Percentiles rank a stretch among this genome's conserved stretches.
These are phyloP conservation scores for Rapana venosa DNA, from an alignment of 2,888 invertebrate species.

Conservation along the genomic window DNA sequence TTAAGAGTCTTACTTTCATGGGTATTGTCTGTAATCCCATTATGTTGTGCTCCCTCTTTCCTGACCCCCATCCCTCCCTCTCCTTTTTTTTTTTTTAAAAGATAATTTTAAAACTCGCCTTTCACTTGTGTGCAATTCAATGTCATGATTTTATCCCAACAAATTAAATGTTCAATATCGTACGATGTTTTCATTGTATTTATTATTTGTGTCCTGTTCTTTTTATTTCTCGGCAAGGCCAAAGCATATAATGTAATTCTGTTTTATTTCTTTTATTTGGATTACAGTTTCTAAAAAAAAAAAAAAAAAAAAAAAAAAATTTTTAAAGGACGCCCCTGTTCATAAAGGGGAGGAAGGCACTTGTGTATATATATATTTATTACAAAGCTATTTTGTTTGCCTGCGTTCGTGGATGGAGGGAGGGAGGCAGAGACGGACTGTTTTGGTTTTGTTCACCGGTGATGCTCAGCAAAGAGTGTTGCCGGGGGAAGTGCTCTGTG, in stretches of 20 bases:
- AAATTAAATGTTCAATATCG: too few relatives aligned
- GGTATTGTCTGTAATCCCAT: not conserved
- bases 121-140: slow-evolving; percentile 39
- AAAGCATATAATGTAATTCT: slow-evolving; percentile 12
- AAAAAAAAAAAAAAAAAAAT: not conserved
- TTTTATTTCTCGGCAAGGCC: slow-evolving; percentile 13
- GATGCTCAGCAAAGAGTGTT: slow-evolving; percentile 27
- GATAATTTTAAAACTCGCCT: slow-evolving; percentile 1
- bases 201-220: not conserved
- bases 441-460: slow-evolving; percentile 22
- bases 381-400: not conserved
- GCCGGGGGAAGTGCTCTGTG: slow-evolving; percentile 35
- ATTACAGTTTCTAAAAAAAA: not conserved
- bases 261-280: not conserved
- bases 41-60: too few relatives aligned
- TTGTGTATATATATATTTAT: not conserved
- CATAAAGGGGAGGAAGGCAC: not conserved
- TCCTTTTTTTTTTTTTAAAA: not conserved
- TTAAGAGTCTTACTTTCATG: not conserved
- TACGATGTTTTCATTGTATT: not conserved
- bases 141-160: not conserved
- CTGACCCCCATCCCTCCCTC: not conserved
- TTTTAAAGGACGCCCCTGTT: not conserved
- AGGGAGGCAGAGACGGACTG: not conserved
- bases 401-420: slow-evolving; percentile 11